A percentile compares a stretch with the other conserved stretches of the same genome.
Evolutionary conservation across 2,888 invertebrate species (phyloP).

Genomic region (Stegana nigrithorax): DNA sequence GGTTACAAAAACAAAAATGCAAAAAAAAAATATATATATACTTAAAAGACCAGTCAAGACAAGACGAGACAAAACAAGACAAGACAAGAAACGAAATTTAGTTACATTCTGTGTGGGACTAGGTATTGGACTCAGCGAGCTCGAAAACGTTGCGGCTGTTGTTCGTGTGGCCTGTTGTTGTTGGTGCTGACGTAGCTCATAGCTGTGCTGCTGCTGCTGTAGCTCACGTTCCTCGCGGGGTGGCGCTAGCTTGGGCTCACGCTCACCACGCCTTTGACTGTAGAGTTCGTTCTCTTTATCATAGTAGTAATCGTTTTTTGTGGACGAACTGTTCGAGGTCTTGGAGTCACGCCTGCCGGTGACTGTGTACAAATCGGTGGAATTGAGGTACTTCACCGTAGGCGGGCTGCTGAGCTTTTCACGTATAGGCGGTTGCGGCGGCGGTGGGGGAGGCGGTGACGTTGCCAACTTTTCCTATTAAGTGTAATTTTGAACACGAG

Average conservation of each 20-base stretch:
- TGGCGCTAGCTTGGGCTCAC: conserved; percentile 60
- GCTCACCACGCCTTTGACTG: conserved; percentile 53
- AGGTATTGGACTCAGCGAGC: conserved; percentile 64
- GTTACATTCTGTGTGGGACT: conserved; percentile 69
- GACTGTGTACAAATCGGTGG: conserved; percentile 62
- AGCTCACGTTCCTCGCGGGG: conserved; percentile 64
- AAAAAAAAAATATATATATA: conserved; percentile 2
- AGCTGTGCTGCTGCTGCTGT: conserved; percentile 20
- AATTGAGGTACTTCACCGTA: conserved; percentile 60
- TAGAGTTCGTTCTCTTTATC: conserved; percentile 68
- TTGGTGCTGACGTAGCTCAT: conserved; percentile 36
- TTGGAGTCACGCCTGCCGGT: conserved; percentile 62
- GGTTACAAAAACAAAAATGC: conserved; percentile 21
- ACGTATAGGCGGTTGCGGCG: conserved; percentile 46
- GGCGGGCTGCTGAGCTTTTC: conserved; percentile 54
- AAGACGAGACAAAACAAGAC: too few species aligned
- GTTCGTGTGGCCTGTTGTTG: conserved; percentile 38
- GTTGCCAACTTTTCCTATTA: conserved; percentile 56
- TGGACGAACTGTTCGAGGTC: conserved; percentile 51
- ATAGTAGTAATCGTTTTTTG: conserved; percentile 66
- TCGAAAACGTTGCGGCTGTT: conserved; percentile 43
- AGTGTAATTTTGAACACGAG: conserved; percentile 40
- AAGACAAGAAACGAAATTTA: conserved; percentile 45
- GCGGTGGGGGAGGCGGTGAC: conserved; percentile 52
- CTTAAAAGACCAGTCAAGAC: too few species aligned